These are phyloP conservation scores for Priocnemis perturbator DNA, from an alignment of 2,888 invertebrate species.

Conservation along the genomic window DNA sequence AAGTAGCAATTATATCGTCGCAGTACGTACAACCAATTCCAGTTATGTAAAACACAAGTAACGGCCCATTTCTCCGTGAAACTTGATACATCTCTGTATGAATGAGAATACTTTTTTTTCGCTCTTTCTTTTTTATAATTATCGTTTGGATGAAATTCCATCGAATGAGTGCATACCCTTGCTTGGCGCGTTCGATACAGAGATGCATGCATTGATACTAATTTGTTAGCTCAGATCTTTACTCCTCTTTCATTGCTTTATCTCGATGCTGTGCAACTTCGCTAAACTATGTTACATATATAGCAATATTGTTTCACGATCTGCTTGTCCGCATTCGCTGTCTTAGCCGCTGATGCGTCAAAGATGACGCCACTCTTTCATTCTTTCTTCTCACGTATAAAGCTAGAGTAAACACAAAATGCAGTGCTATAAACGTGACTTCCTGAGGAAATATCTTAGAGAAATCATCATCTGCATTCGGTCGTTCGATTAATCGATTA, in stretches of 20 bases:
- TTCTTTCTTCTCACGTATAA: slow-evolving; percentile 1
- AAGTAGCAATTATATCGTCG: background rate
- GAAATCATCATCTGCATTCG: slow-evolving; percentile 6
- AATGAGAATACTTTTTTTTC: background rate
- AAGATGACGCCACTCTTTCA: background rate
- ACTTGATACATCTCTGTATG: slow-evolving; percentile 1
- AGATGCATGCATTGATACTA: background rate
- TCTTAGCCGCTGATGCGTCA: no score
- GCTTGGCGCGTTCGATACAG: background rate
- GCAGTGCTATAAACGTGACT: background rate
- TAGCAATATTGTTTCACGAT: background rate
- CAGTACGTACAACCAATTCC: slow-evolving; percentile 25
- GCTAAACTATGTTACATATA: slow-evolving; percentile 7
- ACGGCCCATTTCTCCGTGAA: slow-evolving; percentile 13
- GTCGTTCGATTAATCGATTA: slow-evolving; percentile 17
- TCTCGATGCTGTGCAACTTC: slow-evolving; percentile 8
- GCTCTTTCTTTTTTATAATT: background rate
- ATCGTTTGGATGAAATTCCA: slow-evolving; percentile 3
- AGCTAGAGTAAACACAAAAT: slow-evolving; percentile 7
- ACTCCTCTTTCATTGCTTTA: background rate
- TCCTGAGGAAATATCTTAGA: slow-evolving; percentile 3
- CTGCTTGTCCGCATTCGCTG: no score
- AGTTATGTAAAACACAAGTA: slow-evolving; percentile 36
- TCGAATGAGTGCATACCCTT: background rate
- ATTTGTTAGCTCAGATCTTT: slow-evolving; percentile 4